These are phyloP conservation scores for Microcaecilia unicolor DNA, from an alignment of 2,797 vertebrate species.

Conservation along the genomic window DNA sequence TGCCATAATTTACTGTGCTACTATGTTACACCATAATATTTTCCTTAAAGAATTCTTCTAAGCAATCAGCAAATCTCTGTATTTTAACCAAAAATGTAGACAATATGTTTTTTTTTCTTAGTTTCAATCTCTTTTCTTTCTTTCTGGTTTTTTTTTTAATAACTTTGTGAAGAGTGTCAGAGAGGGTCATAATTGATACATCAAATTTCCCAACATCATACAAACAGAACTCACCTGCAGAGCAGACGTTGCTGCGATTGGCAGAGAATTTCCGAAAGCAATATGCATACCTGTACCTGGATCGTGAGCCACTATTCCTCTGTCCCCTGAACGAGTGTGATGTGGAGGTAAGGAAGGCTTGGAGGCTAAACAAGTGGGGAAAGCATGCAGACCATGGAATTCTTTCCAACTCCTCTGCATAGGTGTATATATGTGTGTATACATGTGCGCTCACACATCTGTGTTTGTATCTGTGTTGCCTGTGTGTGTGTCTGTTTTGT, in stretches of 20 bases:
- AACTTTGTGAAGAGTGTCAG: conserved; percentile 9
- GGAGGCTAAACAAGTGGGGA: not conserved
- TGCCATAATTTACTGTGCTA: too few species aligned
- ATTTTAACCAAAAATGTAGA: not conserved
- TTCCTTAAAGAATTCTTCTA: not conserved
- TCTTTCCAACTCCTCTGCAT: too few species aligned
- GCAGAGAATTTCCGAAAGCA: conserved; percentile 66
- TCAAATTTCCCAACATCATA: conserved; percentile 55
- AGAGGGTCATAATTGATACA: conserved; percentile 21
- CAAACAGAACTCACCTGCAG: conserved; percentile 53
- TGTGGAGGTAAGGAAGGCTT: conserved; percentile 51
- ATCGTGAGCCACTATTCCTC: conserved; percentile 68
- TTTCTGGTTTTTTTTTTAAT: not conserved
- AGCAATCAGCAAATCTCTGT: not conserved
- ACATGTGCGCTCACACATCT: too few species aligned
- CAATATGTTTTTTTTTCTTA: too few species aligned
- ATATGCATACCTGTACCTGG: conserved; percentile 64
- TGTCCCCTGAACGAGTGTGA: conserved; percentile 71
- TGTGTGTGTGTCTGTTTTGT: not conserved
- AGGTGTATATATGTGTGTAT: too few species aligned
- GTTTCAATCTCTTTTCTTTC: not conserved
- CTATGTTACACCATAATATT: too few species aligned
- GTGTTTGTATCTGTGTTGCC: too few species aligned
- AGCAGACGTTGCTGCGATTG: conserved; percentile 54
- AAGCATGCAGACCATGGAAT: too few species aligned